phyloP scores from a whole-genome alignment of 2,888 invertebrate species.

The Ischnus inquisitorius region DNA sequence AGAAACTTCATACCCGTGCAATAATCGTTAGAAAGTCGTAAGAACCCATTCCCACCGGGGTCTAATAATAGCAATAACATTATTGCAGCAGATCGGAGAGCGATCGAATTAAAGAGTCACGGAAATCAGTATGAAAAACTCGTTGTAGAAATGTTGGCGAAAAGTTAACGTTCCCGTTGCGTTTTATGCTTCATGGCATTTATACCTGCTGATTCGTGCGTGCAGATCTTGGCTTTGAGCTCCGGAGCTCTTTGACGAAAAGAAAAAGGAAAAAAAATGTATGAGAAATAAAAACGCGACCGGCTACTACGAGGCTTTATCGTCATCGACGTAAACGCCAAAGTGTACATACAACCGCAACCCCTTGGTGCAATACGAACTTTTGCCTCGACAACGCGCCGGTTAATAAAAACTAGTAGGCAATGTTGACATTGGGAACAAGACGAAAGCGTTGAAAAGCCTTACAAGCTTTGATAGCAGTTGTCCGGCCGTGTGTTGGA shows the following conservation, averaged over 20 bases:
- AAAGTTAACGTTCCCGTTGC: constrained; percentile 20
- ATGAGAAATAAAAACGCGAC: constrained; percentile 29
- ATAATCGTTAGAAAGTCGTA: no score
- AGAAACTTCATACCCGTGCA: constrained; percentile 32
- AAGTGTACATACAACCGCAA: no score
- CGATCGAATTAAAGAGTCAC: constrained; percentile 31
- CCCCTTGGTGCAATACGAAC: no score
- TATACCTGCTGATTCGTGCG: constrained; percentile 42
- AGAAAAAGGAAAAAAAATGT: constrained; percentile 13
- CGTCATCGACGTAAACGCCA: constrained; percentile 57
- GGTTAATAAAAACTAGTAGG: no score
- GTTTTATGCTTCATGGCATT: constrained; percentile 39
- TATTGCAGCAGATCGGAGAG: constrained; percentile 4
- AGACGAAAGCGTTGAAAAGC: no score
- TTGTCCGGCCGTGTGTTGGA: background rate
- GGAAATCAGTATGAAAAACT: constrained; percentile 18
- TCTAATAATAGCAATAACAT: constrained; percentile 28
- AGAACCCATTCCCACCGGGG: no score
- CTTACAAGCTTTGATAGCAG: no score
- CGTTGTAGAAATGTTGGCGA: background rate
- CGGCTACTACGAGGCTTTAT: constrained; percentile 44
- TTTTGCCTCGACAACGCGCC: no score
- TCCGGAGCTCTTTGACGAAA: constrained; percentile 32
- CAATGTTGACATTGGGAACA: constrained; percentile 2
- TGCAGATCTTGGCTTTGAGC: constrained; percentile 32